Evolutionary conservation across 2,797 vertebrate species (phyloP).

Genomic region (Gadopsis bispinosus): DNA sequence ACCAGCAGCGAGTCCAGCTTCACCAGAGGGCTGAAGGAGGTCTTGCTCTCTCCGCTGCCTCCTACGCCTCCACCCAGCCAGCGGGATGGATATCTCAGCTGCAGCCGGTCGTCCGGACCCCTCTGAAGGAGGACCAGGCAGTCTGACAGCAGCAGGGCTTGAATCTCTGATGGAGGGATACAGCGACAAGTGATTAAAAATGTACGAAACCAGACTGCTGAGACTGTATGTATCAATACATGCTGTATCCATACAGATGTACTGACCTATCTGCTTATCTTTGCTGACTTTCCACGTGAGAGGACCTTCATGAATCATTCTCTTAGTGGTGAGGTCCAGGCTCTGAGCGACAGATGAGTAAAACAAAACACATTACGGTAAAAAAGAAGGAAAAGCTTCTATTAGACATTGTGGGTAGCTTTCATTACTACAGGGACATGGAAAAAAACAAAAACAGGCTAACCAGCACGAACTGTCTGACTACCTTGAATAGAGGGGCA

Average conservation of each 20-base stretch:
- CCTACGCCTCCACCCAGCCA: slow-evolving; percentile 79
- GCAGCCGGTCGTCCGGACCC: slow-evolving; percentile 90
- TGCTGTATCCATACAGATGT: accelerated
- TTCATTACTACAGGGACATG: background rate
- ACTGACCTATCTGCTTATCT: slow-evolving; percentile 93
- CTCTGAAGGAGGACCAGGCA: slow-evolving; percentile 91
- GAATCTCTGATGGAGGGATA: slow-evolving; percentile 85
- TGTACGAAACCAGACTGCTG: background rate
- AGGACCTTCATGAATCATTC: slow-evolving; percentile 94
- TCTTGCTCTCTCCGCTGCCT: slow-evolving; percentile 77
- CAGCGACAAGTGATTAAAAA: background rate
- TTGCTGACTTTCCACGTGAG: slow-evolving; percentile 93
- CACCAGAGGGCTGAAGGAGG: slow-evolving; percentile 83
- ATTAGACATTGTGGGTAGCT: accelerated
- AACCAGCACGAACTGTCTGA: accelerated
- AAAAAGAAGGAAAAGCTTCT: background rate
- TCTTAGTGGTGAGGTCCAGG: slow-evolving; percentile 90
- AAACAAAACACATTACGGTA: background rate
- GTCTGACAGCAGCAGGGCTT: slow-evolving; percentile 92
- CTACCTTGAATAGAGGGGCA: slow-evolving; percentile 91
- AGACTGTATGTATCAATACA: accelerated
- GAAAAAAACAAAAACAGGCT: background rate
- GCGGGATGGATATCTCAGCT: slow-evolving; percentile 91
- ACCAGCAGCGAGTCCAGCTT: slow-evolving; percentile 84
- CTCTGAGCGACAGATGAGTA: slow-evolving; percentile 77